Conservation (phyloP, 2,797 vertebrate genomes). For the Galaxias olidus region DNA sequence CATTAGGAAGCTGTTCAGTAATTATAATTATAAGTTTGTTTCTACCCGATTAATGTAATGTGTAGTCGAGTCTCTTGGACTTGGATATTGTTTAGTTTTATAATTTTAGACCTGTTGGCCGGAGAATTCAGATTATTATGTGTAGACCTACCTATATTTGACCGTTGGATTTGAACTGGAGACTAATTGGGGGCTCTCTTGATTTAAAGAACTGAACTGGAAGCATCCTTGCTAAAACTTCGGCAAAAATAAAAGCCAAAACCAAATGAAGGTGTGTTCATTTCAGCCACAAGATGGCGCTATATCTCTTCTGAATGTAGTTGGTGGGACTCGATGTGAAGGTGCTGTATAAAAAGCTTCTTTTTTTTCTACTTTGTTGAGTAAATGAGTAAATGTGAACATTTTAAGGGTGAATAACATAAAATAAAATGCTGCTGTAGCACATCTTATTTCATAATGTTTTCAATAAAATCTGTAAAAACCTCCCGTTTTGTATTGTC, state of each 20-base stretch:
- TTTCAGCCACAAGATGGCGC: constrained; percentile 47
- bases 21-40: constrained; percentile 17
- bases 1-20: constrained; percentile 23
- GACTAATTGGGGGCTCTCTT: background rate
- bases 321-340: constrained; percentile 17
- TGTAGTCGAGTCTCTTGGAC: constrained; percentile 34
- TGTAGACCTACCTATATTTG: constrained; percentile 16
- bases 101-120: constrained; percentile 7
- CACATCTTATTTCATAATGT: constrained; percentile 69
- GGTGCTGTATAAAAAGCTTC: constrained; percentile 49
- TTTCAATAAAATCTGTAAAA: constrained; percentile 69
- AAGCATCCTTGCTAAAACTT: background rate
- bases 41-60: constrained; percentile 29
- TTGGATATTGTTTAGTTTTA: constrained; percentile 14
- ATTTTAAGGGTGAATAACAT: constrained; percentile 48
- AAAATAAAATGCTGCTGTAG: constrained; percentile 60
- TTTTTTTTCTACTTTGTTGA: constrained; percentile 54
- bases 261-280: constrained; percentile 10
- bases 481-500: no score
- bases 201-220: background rate
- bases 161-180: background rate
- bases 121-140: constrained; percentile 10
- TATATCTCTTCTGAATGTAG: constrained; percentile 28
- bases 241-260: background rate
- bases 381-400: constrained; percentile 51